Evolutionary conservation across 2,888 invertebrate genomes (phyloP), one percentile per base, ranked within the genome.

Genomic region (Melinopterus prodromus): DNA sequence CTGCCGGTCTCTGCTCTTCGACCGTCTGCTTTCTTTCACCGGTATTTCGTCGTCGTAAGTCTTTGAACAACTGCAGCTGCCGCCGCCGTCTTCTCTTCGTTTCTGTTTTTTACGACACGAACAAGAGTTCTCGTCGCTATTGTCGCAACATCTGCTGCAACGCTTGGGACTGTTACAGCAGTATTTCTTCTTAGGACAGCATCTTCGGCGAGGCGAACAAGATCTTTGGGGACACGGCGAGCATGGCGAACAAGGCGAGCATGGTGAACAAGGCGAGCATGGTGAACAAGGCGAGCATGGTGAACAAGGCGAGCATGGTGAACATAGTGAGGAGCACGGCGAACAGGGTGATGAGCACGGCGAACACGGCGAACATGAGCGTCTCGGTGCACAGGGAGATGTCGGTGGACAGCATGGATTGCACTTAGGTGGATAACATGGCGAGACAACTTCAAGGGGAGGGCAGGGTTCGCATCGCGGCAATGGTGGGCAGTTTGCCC

Each of bases 401-500:
- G 78, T 78, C 69, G 79, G 79, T 12, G 83, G 83, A 6, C 82
- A 82, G 79, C 83, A 83, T 4, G 83, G 83, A 75, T 82, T 82
- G 70, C 83, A 81, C 36, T 80, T 77, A n/a, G 82, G 81, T 16
- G 82, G 82, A 69, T 78, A 81, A 26, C 78, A 81, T 14, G 82
- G 82, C 14, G 76, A 79, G 38, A 53, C 36, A 38, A 81, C 81
- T 77, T 83, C 83, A 16, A 80, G 75, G 6, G 83, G 83, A 26
- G 82, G 82, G 53, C 83, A 83, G 14, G 83, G 82, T 35, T 82
- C 80, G 71, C 83, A 83, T 12, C 81, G 78, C 2, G 83, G 82
- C 16, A 82, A 79, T 77, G 88, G 88, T 4, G 88, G 88, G 72
- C 84, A 85, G 79, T 85, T 88, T 6, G 86, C 86, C 88, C 88